phyloP scores from a whole-genome alignment of 2,888 invertebrate genomes.

The Pseudococcus jackbeardsleyi region DNA sequence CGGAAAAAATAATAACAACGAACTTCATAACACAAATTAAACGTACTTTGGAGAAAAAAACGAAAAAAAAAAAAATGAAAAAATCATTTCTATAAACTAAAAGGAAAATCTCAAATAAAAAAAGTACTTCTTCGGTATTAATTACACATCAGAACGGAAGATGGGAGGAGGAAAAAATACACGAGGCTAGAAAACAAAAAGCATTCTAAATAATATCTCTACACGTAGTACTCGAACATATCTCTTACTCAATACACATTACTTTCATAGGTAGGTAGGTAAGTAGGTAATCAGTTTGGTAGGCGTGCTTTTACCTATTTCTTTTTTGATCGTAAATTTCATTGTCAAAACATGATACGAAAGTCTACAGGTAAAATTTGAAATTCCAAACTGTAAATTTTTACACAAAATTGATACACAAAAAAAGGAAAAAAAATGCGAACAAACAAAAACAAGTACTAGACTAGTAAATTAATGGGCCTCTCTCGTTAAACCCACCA shows the following conservation, averaged over 20 bases:
- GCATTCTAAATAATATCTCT: conserved; percentile 24
- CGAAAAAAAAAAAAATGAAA: not conserved
- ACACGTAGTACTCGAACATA: conserved; percentile 19
- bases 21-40: conserved; percentile 43
- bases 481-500: not conserved
- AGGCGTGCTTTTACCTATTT: not conserved
- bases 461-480: conserved; percentile 14
- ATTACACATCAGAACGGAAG: conserved; percentile 32
- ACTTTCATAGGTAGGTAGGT: not conserved
- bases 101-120: not conserved
- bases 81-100: conserved; percentile 17
- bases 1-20: conserved; percentile 41
- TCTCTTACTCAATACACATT: conserved; percentile 9
- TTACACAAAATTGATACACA: not conserved
- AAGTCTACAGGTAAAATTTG: not conserved
- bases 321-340: not conserved
- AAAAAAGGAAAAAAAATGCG: conserved; percentile 1
- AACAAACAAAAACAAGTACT: conserved; percentile 2
- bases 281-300: not conserved
- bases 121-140: conserved; percentile 11
- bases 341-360: not conserved
- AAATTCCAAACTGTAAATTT: not conserved
- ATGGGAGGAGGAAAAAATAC: not conserved
- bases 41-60: conserved; percentile 15
- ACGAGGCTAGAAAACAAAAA: conserved; percentile 23